Evolutionary conservation across 2,113 vertebrate genomes (phyloP).

Genomic region (Microcebus jonahi): DNA sequence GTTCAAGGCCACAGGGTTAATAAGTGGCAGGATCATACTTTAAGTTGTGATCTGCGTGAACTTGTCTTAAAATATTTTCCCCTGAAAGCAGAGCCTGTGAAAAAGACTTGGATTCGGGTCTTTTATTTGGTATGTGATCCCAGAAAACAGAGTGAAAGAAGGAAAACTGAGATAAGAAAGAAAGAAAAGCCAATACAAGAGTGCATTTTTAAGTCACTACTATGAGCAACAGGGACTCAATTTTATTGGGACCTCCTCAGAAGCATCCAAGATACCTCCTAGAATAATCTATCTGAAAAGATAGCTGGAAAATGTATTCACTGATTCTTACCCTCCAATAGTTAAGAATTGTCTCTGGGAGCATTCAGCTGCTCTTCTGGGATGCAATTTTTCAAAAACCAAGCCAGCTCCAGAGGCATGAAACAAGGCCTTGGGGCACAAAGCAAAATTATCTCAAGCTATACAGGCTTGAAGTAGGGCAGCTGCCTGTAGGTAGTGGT

Average conservation of each 20-base stretch:
- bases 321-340: neutral
- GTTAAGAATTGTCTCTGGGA: neutral
- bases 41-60: neutral
- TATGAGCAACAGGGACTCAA: neutral
- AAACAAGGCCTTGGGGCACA: neutral
- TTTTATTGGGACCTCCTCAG: neutral
- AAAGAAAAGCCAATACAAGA: neutral
- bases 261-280: neutral
- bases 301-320: neutral
- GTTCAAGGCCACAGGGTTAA: neutral
- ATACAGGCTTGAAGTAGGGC: neutral
- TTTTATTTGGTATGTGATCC: neutral
- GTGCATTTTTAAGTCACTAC: neutral
- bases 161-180: neutral
- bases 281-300: neutral
- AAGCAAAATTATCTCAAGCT: neutral
- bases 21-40: neutral
- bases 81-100: neutral
- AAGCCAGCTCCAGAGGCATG: neutral
- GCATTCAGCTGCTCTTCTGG: neutral
- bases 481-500: neutral
- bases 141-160: neutral
- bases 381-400: neutral
- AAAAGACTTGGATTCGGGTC: neutral
- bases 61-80: neutral